phyloP scores from a whole-genome alignment of 2,797 vertebrate genomes.

The Clarias laeviceps region DNA sequence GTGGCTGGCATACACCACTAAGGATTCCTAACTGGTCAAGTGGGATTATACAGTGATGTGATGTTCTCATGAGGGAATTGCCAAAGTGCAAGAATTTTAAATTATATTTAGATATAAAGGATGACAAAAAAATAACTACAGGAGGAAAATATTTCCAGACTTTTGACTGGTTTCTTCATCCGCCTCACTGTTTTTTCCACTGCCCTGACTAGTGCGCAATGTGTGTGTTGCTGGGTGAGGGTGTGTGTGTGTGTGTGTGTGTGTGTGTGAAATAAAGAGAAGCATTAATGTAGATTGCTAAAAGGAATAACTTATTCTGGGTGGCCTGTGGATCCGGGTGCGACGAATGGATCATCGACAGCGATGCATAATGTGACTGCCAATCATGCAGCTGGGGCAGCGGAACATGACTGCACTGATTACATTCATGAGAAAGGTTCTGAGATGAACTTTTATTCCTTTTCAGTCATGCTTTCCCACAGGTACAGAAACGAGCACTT shows the following conservation, averaged over 20 bases:
- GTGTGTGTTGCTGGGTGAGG: neutral
- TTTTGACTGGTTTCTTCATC: neutral
- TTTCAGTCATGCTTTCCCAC: slow-evolving; percentile 17
- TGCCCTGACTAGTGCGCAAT: neutral
- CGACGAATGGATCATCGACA: slow-evolving; percentile 12
- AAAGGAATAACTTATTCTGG: slow-evolving; percentile 3
- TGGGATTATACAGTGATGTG: neutral
- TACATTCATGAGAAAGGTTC: slow-evolving; percentile 23
- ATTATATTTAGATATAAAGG: neutral
- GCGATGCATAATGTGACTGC: neutral
- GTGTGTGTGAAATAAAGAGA: neutral
- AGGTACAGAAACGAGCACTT: slow-evolving; percentile 4
- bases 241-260: neutral
- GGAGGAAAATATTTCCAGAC: neutral
- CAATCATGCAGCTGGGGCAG: slow-evolving; percentile 20
- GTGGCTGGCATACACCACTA: neutral
- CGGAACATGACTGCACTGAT: slow-evolving; percentile 2
- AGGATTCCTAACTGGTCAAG: neutral
- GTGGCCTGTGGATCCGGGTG: neutral
- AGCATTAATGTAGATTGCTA: neutral
- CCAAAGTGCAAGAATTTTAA: neutral
- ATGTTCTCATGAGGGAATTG: neutral
- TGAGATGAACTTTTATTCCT: slow-evolving; percentile 25
- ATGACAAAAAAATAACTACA: neutral
- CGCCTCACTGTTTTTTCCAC: neutral